A percentile compares a stretch with the other conserved stretches of the same genome.
phyloP scores from a whole-genome alignment of 2,888 invertebrate species.

The Lomographa bimaculata region DNA sequence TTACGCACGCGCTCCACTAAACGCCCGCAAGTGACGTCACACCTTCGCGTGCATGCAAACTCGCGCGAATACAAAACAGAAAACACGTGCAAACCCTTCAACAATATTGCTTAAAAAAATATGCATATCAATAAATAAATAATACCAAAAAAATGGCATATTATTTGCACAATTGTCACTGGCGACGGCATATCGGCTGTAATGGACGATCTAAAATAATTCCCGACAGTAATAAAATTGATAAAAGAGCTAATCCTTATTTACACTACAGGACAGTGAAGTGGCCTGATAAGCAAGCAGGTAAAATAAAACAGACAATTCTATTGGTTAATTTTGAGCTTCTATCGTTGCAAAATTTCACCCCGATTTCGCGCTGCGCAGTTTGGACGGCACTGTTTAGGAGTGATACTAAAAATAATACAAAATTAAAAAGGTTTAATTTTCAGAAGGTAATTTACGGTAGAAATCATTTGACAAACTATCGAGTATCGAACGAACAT shows the following conservation, averaged over 20 bases:
- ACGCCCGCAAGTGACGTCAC: constrained; percentile 26
- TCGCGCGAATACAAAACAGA: constrained; percentile 15
- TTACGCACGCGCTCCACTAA: background rate
- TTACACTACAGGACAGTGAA: constrained; percentile 72
- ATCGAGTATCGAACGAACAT: too few species aligned
- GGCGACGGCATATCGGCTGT: constrained; percentile 43
- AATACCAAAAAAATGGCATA: constrained; percentile 40
- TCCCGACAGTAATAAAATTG: constrained; percentile 68
- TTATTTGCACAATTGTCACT: constrained; percentile 74
- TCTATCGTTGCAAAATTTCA: constrained; percentile 41
- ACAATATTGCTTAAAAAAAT: constrained; percentile 33
- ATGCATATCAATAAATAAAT: constrained; percentile 53
- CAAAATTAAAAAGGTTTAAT: too few species aligned
- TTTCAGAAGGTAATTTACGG: too few species aligned
- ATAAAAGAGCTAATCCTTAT: constrained; percentile 76
- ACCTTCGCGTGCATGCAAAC: constrained; percentile 18
- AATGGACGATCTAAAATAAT: constrained; percentile 60
- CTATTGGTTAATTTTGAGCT: constrained; percentile 58
- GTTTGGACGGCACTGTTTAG: too few species aligned
- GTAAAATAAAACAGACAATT: constrained; percentile 57
- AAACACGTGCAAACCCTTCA: constrained; percentile 34
- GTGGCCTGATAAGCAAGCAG: constrained; percentile 71
- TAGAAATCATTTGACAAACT: too few species aligned
- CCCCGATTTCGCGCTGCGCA: constrained; percentile 26
- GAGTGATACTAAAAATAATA: too few species aligned